Evolutionary conservation across 2,888 invertebrate genomes (phyloP).

Genomic region (Agrochola lychnidis): DNA sequence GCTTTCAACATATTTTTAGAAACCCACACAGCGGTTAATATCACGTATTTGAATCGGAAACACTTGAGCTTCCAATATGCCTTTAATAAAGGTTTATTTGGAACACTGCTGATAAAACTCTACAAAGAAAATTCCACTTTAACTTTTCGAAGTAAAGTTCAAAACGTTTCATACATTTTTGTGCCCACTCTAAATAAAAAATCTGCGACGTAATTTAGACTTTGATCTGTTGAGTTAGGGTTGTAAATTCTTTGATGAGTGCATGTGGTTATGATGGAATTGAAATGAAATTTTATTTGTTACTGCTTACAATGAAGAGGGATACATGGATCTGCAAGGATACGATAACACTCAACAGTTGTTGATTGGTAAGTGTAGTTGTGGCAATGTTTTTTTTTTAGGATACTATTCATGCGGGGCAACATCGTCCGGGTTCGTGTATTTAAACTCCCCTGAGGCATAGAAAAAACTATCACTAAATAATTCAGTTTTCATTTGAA

Average conservation of each 20-base stretch:
- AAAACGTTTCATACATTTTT: neutral
- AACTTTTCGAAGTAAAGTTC: neutral
- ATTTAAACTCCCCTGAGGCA: neutral
- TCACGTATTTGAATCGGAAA: conserved; percentile 60
- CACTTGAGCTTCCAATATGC: conserved; percentile 57
- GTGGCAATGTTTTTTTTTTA: conserved; percentile 26
- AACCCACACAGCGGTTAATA: conserved; percentile 56
- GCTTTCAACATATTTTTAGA: conserved; percentile 64
- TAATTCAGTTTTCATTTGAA: neutral
- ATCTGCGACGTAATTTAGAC: conserved; percentile 24
- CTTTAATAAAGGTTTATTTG: conserved; percentile 43
- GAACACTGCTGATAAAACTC: conserved; percentile 4
- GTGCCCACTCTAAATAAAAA: conserved; percentile 30
- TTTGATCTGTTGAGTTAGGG: conserved; percentile 9
- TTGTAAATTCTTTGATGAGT: conserved; percentile 23
- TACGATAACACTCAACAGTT: conserved; percentile 85
- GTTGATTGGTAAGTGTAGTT: conserved; percentile 80
- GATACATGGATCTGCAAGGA: conserved; percentile 84
- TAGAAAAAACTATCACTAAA: neutral
- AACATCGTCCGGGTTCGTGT: neutral
- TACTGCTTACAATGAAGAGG: conserved; percentile 77
- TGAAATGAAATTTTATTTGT: conserved; percentile 66
- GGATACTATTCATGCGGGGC: neutral
- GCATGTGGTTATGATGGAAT: conserved; percentile 44
- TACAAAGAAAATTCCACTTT: conserved; percentile 32